phyloP scores from a whole-genome alignment of 2,113 vertebrate species.

The Willisornis vidua region DNA sequence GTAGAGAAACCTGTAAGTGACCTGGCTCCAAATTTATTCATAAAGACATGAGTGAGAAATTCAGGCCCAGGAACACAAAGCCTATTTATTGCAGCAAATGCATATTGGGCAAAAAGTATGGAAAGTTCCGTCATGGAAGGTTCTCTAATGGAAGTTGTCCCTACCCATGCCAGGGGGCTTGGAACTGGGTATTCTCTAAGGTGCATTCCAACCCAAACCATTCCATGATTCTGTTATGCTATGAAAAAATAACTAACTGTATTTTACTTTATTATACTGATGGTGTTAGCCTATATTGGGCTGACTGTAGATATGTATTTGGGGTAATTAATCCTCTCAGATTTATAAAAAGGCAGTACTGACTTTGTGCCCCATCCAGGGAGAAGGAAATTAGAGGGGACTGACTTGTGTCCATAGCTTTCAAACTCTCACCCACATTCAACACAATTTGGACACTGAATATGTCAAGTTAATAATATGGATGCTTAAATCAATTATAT shows the following conservation, averaged over 20 bases:
- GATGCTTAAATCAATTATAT: not conserved
- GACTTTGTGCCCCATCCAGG: not conserved
- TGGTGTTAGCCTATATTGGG: accelerated
- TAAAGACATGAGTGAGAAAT: not conserved
- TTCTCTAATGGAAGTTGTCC: not conserved
- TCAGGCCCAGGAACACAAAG: not conserved
- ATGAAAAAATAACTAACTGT: not conserved
- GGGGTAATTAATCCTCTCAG: not conserved
- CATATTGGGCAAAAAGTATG: not conserved
- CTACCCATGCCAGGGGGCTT: not conserved
- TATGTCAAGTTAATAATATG: not conserved
- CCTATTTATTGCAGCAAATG: not conserved
- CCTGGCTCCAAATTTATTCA: not conserved
- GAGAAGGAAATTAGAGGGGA: not conserved
- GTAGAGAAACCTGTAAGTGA: not conserved
- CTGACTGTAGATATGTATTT: not conserved
- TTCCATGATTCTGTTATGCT: not conserved
- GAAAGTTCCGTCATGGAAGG: not conserved
- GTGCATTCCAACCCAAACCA: not conserved
- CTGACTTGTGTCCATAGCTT: not conserved
- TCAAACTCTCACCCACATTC: not conserved
- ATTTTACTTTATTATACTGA: not conserved
- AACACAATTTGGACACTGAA: not conserved
- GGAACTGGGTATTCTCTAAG: not conserved
- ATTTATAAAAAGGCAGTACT: not conserved